phyloP scores from a whole-genome alignment of 2,797 vertebrate species.

The Coilia nasus region DNA sequence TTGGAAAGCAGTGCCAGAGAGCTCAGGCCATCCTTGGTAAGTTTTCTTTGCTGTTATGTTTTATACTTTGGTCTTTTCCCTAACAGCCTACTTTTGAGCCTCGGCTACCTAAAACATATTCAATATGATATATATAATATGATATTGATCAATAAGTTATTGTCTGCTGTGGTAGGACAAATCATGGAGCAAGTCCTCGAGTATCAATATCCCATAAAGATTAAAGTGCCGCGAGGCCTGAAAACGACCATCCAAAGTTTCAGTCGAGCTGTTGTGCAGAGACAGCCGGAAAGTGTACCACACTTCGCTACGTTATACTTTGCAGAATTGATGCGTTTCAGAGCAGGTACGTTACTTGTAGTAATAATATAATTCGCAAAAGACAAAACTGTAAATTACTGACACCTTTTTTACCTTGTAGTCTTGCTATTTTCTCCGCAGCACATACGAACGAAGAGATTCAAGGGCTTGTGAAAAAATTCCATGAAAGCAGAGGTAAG shows the following conservation, averaged over 20 bases:
- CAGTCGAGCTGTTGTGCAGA: slow-evolving; percentile 8
- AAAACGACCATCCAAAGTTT: slow-evolving; percentile 4
- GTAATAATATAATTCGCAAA: not conserved
- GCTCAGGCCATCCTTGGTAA: not conserved
- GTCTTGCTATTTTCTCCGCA: not conserved
- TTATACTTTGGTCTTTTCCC: not conserved
- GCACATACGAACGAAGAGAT: not conserved
- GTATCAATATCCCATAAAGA: slow-evolving; percentile 22
- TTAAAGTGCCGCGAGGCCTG: slow-evolving; percentile 17
- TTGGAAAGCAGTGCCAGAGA: not conserved
- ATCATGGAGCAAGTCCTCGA: not conserved
- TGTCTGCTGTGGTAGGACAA: not conserved
- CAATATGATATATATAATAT: too few relatives aligned
- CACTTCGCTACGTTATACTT: slow-evolving; percentile 18
- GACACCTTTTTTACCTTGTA: not conserved
- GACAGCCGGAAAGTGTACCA: slow-evolving; percentile 10
- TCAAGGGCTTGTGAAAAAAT: not conserved
- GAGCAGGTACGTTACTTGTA: not conserved
- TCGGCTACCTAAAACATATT: too few relatives aligned
- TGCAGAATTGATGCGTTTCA: slow-evolving; percentile 24
- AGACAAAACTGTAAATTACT: too few relatives aligned
- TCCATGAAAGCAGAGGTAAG: slow-evolving; percentile 13
- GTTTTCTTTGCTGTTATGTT: not conserved
- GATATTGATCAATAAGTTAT: too few relatives aligned
- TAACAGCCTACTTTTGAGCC: not conserved